Base-by-base conservation (phyloP, 2,797 vertebrate genomes). In the Mormyrus proboscirostris region DNA sequence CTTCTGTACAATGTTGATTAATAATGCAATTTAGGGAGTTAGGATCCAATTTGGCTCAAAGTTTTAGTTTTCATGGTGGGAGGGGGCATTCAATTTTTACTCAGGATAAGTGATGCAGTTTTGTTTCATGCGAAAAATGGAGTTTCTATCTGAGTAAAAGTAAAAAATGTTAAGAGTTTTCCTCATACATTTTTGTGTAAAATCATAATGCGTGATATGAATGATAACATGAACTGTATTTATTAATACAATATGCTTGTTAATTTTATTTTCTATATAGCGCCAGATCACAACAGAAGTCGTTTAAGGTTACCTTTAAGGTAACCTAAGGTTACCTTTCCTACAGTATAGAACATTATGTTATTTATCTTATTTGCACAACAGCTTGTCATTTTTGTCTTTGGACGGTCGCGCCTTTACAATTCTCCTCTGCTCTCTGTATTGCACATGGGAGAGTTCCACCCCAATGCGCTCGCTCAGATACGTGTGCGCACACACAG, bases 11-110 rank as follows among this genome's bases (percentile, higher is more conserved):
- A 57, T 0, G 1, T n/a, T 38, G 16, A 57, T 33, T 53, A n/a
- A 87, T 87, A 87, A 87, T 87, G 25, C 51, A 16, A 38, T 87
- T 87, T 55, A 87, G 85, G 29, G 29, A 57, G 51, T 57, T 86
- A 86, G 50, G 19, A 87, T 87, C 29, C 53, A 55, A 38, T 29
- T 44, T 55, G 33, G 16, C 50, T 83, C 50, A 73, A 59, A 29
- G 76, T 55, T 83, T 83, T 22, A 41, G 38, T 57, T 82, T 22
- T 82, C 50, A n/a, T 59, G 22, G 33, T 79, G 38, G 73, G 38
- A 44, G 73, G 51, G 84, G 51, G 51, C 29, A 57, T 19, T 16
- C 25, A 29, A 86, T 86, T 86, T 53, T 86, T 38, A 33, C 51
- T 33, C 51, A 29, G 50, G 14, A 25, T 29, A 29, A 86, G 22